Evolutionary conservation across 2,797 vertebrate species (phyloP), one percentile per base, ranked within the genome.

Genomic region (Protosalanx chinensis): DNA sequence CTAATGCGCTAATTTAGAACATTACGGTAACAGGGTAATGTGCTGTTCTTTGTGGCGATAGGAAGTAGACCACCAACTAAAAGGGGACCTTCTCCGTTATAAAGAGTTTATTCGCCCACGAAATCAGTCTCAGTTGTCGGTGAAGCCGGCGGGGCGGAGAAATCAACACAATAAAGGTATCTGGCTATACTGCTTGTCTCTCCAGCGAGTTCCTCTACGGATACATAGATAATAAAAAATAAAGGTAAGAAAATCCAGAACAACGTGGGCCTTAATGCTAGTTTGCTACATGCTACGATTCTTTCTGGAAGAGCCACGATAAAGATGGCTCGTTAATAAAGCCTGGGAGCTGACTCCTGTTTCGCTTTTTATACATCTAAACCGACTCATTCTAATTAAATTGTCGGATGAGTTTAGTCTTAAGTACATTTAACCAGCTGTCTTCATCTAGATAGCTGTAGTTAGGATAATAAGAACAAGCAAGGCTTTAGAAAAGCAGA

Each of bases 121-220:
- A 75, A 46, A 75, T 87, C 91, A 76, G 82, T 91, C 93, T 93
- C 92, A 93, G 91, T 93, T 93, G 92, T 93, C 92, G 92, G 92
- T 91, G 91, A 92, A 92, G 90, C 93, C 91, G 93, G 91, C 91
- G 91, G 93, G 92, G 93, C 91, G 92, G 91, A 84, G 87, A 75
- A 90, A 90, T 83, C 90, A 88, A 91, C 86, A 86, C 82, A 87
- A 85, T 71, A 86, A 81, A 67, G 86, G 85, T 70, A 83, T 82
- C 85, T 82, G 85, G 76, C 77, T 77, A 72, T 83, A 84, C 87
- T 65, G 64, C 80, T 77, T 69, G 79, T 63, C 85, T 83, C 60
- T 71, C 77, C 72, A 80, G 32, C 83, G 82, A 90, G 81, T 79
- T 87, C 82, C 88, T 86, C 83, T 67, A 89, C 91, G 92, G 91